Conservation (phyloP, 2,113 vertebrate species). For the Limanda limanda region DNA sequence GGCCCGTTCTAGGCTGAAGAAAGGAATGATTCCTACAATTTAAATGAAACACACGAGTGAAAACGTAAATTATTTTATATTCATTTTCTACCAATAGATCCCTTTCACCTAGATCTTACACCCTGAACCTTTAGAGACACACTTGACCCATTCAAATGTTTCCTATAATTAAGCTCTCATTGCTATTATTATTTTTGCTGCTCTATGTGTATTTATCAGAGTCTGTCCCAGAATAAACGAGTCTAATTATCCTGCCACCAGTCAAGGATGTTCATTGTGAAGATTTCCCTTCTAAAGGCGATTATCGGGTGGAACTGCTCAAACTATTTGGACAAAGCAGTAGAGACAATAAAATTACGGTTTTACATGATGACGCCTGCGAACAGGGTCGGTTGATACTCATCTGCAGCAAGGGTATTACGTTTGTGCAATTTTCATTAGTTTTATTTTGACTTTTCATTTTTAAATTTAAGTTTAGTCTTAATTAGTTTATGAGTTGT, state of each 20-base stretch:
- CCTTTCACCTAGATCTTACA: too few species aligned
- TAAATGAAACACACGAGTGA: too few species aligned
- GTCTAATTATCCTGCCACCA: conserved; percentile 58
- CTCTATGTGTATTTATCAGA: conserved; percentile 52
- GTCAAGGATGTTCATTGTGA: conserved; percentile 36
- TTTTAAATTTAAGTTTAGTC: not conserved
- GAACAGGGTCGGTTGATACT: not conserved
- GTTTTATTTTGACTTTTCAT: not conserved
- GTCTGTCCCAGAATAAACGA: conserved; percentile 54
- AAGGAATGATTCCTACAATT: too few species aligned
- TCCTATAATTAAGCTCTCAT: conserved; percentile 38
- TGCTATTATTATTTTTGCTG: conserved; percentile 39
- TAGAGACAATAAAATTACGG: not conserved
- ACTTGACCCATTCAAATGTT: conserved; percentile 30
- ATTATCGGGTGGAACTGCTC: conserved; percentile 33
- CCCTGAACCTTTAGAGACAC: conserved; percentile 29
- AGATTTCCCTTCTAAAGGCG: conserved; percentile 38
- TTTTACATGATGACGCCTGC: too few species aligned
- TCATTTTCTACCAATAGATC: too few species aligned
- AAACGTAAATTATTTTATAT: too few species aligned
- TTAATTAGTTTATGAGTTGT: not conserved
- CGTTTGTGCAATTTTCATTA: not conserved
- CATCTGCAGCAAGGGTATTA: not conserved
- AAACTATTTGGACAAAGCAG: conserved; percentile 43
- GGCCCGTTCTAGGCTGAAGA: too few species aligned